Evolutionary conservation across 2,888 invertebrate genomes (phyloP).

Genomic region (Amorpha juglandis): DNA sequence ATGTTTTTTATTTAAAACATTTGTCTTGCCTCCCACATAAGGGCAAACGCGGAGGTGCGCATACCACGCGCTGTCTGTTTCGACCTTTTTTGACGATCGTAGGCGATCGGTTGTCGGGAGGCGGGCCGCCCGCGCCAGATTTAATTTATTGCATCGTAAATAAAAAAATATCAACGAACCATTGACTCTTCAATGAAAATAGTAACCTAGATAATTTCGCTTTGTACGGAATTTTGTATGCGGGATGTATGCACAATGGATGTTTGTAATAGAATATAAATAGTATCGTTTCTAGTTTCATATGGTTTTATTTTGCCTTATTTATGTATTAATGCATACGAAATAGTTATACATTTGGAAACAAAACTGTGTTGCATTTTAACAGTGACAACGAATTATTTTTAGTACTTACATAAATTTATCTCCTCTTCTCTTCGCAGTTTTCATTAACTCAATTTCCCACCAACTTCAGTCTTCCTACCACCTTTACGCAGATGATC

Average conservation of each 20-base stretch:
- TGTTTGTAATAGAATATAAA: background rate
- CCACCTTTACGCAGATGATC: too few species aligned
- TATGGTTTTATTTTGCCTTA: too few species aligned
- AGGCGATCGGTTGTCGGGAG: constrained; percentile 51
- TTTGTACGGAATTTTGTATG: constrained; percentile 36
- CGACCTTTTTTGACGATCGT: constrained; percentile 57
- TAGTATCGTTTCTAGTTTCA: too few species aligned
- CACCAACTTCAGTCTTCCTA: too few species aligned
- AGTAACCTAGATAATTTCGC: constrained; percentile 49
- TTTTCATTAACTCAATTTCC: too few species aligned
- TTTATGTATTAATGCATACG: too few species aligned
- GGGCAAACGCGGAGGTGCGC: constrained; percentile 34
- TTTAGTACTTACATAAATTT: too few species aligned
- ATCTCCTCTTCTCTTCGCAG: too few species aligned
- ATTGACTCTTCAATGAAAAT: constrained; percentile 47
- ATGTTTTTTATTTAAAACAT: background rate
- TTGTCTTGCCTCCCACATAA: constrained; percentile 35
- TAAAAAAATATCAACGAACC: constrained; percentile 58
- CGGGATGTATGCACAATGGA: background rate
- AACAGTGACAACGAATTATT: too few species aligned
- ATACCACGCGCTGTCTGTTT: constrained; percentile 40
- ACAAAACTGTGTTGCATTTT: too few species aligned
- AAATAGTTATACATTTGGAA: too few species aligned
- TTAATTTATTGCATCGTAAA: constrained; percentile 62
- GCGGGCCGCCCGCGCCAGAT: constrained; percentile 55